phyloP scores from a whole-genome alignment of 2,113 vertebrate species.

The Oophaga pumilio region DNA sequence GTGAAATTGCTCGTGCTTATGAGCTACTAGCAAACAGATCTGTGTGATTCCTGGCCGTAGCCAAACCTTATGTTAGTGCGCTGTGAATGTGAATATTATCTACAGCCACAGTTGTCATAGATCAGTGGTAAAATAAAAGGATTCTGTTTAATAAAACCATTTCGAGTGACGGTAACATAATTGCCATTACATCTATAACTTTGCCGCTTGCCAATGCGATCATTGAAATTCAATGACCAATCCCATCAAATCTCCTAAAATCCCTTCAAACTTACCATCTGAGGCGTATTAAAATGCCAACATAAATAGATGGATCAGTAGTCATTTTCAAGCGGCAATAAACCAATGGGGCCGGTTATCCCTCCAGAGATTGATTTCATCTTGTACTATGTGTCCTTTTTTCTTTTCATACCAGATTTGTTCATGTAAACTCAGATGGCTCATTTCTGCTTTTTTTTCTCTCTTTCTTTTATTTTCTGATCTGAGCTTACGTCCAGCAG shows the following conservation, averaged over 20 bases:
- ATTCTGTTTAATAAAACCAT: background rate
- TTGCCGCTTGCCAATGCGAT: background rate
- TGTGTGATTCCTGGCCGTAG: background rate
- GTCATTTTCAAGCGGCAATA: background rate
- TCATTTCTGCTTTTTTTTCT: background rate
- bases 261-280: background rate
- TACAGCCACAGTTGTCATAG: background rate
- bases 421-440: conserved; percentile 7
- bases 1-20: background rate
- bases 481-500: background rate
- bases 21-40: background rate
- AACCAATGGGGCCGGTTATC: background rate
- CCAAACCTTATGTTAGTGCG: background rate
- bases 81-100: background rate
- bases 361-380: conserved; percentile 2
- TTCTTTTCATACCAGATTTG: background rate
- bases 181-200: background rate
- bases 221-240: conserved; percentile 10
- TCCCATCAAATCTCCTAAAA: background rate
- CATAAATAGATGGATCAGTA: background rate
- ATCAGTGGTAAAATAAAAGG: background rate
- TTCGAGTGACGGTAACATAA: background rate
- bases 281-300: background rate
- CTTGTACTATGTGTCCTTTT: background rate
- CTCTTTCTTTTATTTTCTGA: conserved; percentile 13